Base-by-base conservation (phyloP, 2,113 vertebrate species). In the Menura novaehollandiae region DNA sequence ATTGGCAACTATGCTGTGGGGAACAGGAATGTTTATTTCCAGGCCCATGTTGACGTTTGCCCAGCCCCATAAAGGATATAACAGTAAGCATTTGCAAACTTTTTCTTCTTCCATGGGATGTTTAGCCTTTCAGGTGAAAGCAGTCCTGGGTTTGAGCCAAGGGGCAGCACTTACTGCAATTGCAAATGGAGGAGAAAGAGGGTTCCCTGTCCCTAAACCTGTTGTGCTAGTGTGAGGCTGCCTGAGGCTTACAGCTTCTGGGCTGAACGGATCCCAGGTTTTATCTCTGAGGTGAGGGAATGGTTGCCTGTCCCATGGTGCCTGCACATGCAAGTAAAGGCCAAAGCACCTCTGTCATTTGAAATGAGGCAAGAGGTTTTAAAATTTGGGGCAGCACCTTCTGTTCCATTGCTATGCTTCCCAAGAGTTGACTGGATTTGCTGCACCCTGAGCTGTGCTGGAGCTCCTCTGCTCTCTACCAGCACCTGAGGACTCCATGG, bases 11-110 rank as follows among this genome's bases (percentile, higher is more conserved):
- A 1, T 8, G 28, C 23, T 75, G 20, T 32, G n/a, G 35, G 49
- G 69, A 78, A 68, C 10, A 60, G 39, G 27, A 39, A 5, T 1
- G 1, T 21, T 73, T 53, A 37, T 82, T 84, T 79, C 89, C 83
- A 96, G 64, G 33, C 72, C 91, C 44, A 47, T 27, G 27, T 2
- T 76, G 63, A 71, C 2, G 2, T 95, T 95, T 84, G 68, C 51
- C 49, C 75, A 92, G 68, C 52, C 68, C 14, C 69, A 24, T 28
- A 75, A 55, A 74, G 10, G 12, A 19, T 46, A 74, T 49, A 71
- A 78, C 21, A 92, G 96, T 97, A 94, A 95, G 95, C 17, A 74
- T 76, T 80, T 92, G 20, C 12, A 43, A 74, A 22, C 24, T 85
- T 5, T 73, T 89, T 75, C 33, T 80, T 94, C 55, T 91, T 58